A percentile compares a stretch with the other conserved stretches of the same genome.
These are phyloP conservation scores for Pyrocephalus nanus DNA, from an alignment of 2,797 vertebrate genomes.

Conservation along the genomic window DNA sequence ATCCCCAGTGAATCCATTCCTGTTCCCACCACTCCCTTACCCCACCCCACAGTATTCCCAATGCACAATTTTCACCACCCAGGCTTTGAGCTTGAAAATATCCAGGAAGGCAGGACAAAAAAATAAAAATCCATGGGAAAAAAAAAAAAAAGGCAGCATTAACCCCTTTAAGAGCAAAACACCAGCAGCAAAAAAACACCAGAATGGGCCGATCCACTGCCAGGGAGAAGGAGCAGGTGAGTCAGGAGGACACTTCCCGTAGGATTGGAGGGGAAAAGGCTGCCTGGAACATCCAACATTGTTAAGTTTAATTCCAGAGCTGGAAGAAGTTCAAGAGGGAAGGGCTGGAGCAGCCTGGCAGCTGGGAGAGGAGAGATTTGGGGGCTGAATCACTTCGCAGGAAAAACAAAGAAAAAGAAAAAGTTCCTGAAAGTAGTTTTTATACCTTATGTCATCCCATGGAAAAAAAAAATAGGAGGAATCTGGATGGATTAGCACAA, in stretches of 20 bases:
- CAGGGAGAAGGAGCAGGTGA: background rate
- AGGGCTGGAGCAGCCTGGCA: conserved; percentile 7
- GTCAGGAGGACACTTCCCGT: background rate
- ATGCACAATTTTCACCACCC: background rate
- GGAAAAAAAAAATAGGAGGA: background rate
- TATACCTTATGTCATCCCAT: background rate
- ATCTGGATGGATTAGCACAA: background rate
- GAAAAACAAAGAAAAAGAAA: background rate
- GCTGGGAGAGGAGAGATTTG: background rate
- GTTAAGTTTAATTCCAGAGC: background rate
- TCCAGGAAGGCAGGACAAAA: background rate
- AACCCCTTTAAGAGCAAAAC: background rate
- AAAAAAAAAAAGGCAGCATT: background rate
- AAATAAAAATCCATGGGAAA: background rate
- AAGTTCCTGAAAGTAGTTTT: background rate
- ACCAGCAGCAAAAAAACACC: background rate
- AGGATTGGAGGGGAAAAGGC: background rate
- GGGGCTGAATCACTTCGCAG: background rate
- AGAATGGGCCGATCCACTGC: background rate
- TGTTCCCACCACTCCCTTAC: background rate
- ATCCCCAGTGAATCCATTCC: background rate
- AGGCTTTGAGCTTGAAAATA: background rate
- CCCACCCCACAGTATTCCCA: fast-evolving
- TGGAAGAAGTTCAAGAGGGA: conserved; percentile 21
- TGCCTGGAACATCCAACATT: background rate